phyloP scores from a whole-genome alignment of 2,113 vertebrate species.

The Toxostoma redivivum region DNA sequence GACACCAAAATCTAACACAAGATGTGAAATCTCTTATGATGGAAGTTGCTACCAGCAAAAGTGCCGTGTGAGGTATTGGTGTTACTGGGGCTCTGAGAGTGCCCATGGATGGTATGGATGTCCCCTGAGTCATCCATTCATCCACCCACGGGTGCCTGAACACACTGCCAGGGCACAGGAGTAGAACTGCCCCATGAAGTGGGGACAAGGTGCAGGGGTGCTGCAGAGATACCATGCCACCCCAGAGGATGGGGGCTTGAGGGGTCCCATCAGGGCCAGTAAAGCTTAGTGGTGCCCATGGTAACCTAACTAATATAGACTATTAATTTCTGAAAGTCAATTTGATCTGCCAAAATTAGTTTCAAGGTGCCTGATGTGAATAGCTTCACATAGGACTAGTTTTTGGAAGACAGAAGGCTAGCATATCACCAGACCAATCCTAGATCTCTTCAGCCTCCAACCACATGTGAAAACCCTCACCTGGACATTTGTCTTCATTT shows the following conservation, averaged over 20 bases:
- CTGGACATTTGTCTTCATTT: neutral
- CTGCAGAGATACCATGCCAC: neutral
- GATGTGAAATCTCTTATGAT: neutral
- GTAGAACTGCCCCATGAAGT: accelerated
- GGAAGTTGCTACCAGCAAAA: neutral
- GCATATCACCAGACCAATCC: neutral
- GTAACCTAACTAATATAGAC: neutral
- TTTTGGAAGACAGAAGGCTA: neutral
- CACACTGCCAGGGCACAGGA: neutral
- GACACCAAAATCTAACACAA: neutral
- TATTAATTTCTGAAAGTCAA: neutral
- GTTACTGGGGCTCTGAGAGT: neutral
- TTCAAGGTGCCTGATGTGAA: neutral
- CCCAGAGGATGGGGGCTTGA: accelerated
- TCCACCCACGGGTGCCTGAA: neutral
- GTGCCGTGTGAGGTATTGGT: neutral
- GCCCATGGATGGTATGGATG: accelerated
- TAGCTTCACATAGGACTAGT: neutral
- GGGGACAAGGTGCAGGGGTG: neutral
- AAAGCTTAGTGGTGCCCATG: neutral
- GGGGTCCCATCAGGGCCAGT: neutral
- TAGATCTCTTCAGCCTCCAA: neutral
- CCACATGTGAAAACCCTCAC: neutral
- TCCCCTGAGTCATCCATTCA: neutral
- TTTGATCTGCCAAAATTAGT: neutral